Conservation (phyloP, 2,797 vertebrate species). For the Threskiornis aethiopicus region DNA sequence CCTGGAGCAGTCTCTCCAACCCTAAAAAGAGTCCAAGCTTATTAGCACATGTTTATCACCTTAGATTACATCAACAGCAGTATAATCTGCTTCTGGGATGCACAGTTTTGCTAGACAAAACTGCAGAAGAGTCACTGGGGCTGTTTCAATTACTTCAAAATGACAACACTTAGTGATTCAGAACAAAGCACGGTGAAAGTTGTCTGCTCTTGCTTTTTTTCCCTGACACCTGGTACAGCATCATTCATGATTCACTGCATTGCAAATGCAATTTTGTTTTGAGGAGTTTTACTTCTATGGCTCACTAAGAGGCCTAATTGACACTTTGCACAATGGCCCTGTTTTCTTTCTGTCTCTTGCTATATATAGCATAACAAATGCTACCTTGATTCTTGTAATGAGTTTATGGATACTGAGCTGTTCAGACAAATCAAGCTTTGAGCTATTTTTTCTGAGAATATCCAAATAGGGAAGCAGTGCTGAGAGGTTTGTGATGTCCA, state of each 20-base stretch:
- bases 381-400: not conserved
- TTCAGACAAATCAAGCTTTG: not conserved
- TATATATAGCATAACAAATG: not conserved
- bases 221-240: not conserved
- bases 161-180: not conserved
- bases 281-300: not conserved
- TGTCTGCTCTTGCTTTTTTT: not conserved
- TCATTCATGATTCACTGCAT: not conserved
- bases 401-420: not conserved
- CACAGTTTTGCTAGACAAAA: not conserved
- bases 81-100: not conserved
- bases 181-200: not conserved
- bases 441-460: not conserved
- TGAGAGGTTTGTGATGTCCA: not conserved
- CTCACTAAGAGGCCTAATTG: not conserved
- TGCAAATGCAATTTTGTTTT: not conserved
- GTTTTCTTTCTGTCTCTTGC: not conserved
- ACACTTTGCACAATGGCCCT: not conserved
- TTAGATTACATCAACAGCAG: not conserved
- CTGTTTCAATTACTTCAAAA: not conserved
- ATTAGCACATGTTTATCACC: conserved; percentile 54
- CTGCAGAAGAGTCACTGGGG: not conserved
- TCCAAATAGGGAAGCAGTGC: not conserved
- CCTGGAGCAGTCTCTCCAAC: not conserved
- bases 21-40: not conserved